Percentiles rank a stretch among this genome's conserved stretches.
These are phyloP conservation scores for Acleris emargana DNA, from an alignment of 2,888 invertebrate species.

Conservation along the genomic window DNA sequence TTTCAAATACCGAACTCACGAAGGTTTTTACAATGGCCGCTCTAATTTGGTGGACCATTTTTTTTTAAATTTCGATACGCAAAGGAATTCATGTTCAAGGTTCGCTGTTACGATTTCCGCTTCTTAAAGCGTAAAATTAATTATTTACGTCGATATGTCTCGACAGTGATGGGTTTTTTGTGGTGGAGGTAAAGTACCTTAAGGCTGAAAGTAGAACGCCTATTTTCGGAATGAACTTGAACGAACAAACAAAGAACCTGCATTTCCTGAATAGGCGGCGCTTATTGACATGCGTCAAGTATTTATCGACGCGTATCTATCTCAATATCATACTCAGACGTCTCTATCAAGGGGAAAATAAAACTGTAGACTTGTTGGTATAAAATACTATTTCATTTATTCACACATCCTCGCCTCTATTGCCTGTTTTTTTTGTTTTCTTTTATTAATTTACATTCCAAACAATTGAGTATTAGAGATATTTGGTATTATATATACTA, in stretches of 20 bases:
- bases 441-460: slow-evolving; percentile 35
- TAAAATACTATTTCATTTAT: slow-evolving; percentile 39
- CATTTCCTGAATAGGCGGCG: slow-evolving; percentile 8
- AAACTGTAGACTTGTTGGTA: slow-evolving; percentile 15
- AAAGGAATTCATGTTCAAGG: slow-evolving; percentile 39
- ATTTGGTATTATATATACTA: slow-evolving; percentile 39
- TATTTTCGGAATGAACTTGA: slow-evolving; percentile 24
- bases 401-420: slow-evolving; percentile 41
- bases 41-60: slow-evolving; percentile 32
- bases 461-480: slow-evolving; percentile 38
- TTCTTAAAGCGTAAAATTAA: slow-evolving; percentile 29
- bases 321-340: background rate
- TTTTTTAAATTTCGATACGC: slow-evolving; percentile 22
- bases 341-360: slow-evolving; percentile 15
- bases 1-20: slow-evolving; percentile 25
- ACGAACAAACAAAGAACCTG: slow-evolving; percentile 10
- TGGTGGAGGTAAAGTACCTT: background rate
- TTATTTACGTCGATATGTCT: slow-evolving; percentile 26
- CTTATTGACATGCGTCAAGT: slow-evolving; percentile 8
- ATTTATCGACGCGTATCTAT: slow-evolving; percentile 10
- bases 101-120: slow-evolving; percentile 34
- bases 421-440: slow-evolving; percentile 35
- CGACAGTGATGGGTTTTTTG: slow-evolving; percentile 10
- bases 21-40: slow-evolving; percentile 31
- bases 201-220: slow-evolving; percentile 17